Evolutionary conservation across 2,113 vertebrate species (phyloP).

Genomic region (Urocolius indicus): DNA sequence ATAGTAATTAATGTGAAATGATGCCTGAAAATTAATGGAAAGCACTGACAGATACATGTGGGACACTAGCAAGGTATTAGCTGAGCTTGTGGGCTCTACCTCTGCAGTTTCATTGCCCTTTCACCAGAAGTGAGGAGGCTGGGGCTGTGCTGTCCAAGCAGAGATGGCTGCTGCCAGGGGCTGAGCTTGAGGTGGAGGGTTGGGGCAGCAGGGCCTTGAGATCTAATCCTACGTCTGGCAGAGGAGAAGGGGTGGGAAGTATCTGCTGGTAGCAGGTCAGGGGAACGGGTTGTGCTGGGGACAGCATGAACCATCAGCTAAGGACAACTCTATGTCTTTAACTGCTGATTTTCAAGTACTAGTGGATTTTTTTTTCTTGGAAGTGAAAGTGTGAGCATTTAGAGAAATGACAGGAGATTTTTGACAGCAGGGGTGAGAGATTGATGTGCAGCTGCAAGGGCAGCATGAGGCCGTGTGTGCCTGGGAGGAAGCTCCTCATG

Average conservation of each 20-base stretch:
- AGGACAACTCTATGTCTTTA: not conserved
- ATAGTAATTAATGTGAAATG: not conserved
- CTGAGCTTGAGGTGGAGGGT: not conserved
- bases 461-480: accelerated
- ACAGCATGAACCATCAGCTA: not conserved
- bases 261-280: not conserved
- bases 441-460: not conserved
- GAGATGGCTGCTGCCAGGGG: accelerated
- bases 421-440: not conserved
- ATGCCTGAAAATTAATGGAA: not conserved
- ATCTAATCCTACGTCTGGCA: not conserved
- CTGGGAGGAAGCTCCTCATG: accelerated
- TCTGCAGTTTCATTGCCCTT: not conserved
- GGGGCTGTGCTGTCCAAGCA: not conserved
- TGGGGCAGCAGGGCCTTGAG: not conserved
- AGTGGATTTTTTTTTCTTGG: not conserved
- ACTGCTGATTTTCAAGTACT: not conserved
- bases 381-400: not conserved
- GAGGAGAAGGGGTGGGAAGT: not conserved
- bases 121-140: not conserved
- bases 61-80: not conserved
- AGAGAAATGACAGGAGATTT: not conserved
- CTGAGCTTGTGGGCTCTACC: accelerated
- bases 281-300: not conserved
- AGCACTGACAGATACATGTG: not conserved